These are phyloP conservation scores for Drosophila persimilis DNA, from an alignment of 1,140 invertebrate genomes.

Conservation along the genomic window DNA sequence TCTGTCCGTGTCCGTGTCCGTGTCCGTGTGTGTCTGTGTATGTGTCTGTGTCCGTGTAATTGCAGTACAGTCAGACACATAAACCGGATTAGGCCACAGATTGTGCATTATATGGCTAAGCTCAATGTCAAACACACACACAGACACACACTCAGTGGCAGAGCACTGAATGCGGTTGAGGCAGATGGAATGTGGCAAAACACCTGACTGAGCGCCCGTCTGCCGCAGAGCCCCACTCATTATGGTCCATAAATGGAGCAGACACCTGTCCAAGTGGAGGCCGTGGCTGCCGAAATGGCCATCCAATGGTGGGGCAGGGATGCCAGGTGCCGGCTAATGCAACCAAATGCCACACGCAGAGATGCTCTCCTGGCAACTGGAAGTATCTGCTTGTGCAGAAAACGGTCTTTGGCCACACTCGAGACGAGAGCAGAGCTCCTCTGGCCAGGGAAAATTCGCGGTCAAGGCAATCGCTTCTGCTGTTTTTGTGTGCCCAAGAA, in stretches of 20 bases:
- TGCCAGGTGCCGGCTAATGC: conserved; percentile 5
- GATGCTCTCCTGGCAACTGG: no score
- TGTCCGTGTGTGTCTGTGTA: no score
- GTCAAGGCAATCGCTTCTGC: neutral
- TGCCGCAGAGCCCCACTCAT: conserved; percentile 40
- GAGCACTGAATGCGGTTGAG: conserved; percentile 4
- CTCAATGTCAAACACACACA: conserved; percentile 29
- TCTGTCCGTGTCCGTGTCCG: conserved; percentile 21
- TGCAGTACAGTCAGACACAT: conserved; percentile 56
- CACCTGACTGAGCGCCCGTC: conserved; percentile 16
- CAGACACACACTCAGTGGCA: neutral
- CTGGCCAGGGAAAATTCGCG: no score
- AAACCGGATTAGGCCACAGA: conserved; percentile 66
- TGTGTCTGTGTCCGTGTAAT: conserved; percentile 47
- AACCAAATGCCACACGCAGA: conserved; percentile 9
- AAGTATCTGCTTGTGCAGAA: conserved; percentile 17
- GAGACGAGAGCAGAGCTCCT: neutral
- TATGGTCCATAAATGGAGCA: conserved; percentile 39
- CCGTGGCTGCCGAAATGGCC: conserved; percentile 6
- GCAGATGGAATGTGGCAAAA: neutral
- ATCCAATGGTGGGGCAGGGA: neutral
- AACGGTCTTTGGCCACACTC: no score
- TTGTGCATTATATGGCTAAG: conserved; percentile 44
- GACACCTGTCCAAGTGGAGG: conserved; percentile 26
- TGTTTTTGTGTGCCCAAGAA: no score